Percentiles rank a stretch among this genome's conserved stretches.
phyloP scores from a whole-genome alignment of 2,888 invertebrate genomes.

The Phytoseiulus persimilis region DNA sequence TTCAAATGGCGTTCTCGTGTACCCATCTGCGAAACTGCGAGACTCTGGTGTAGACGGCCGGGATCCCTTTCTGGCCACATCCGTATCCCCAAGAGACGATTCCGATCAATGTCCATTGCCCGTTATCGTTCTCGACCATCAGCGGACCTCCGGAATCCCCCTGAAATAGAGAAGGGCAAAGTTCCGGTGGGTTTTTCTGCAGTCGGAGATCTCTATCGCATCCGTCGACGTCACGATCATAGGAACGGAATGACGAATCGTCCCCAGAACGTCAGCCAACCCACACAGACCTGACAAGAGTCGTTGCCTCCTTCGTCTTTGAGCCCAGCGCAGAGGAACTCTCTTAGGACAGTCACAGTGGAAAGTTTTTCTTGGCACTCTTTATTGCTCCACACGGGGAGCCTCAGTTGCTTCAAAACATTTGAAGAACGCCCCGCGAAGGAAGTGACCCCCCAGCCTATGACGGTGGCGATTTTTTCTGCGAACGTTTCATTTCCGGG shows the following conservation, averaged over 20 bases:
- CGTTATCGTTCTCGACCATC: slow-evolving; percentile 21
- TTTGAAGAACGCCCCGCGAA: slow-evolving; percentile 15
- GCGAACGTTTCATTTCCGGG: slow-evolving; percentile 9
- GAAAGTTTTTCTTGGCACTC: slow-evolving; percentile 22
- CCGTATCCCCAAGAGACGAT: slow-evolving; percentile 18
- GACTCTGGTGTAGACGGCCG: slow-evolving; percentile 19
- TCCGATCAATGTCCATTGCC: slow-evolving; percentile 18
- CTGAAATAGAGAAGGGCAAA: not conserved
- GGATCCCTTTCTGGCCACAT: slow-evolving; percentile 21
- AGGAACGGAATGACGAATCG: too few species aligned
- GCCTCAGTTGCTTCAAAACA: slow-evolving; percentile 15
- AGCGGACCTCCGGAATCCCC: slow-evolving; percentile 19
- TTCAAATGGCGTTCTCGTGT: not conserved
- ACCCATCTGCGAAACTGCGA: slow-evolving; percentile 16
- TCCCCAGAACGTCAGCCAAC: too few species aligned
- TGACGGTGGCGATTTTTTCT: not conserved
- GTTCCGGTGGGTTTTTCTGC: too few species aligned
- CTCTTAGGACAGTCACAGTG: not conserved
- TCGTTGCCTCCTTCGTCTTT: slow-evolving; percentile 17
- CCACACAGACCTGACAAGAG: not conserved
- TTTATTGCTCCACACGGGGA: slow-evolving; percentile 18
- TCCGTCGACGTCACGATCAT: too few species aligned
- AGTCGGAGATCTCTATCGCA: too few species aligned
- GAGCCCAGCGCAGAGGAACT: slow-evolving; percentile 26
- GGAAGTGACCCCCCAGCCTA: slow-evolving; percentile 23